Conservation (phyloP, 2,888 invertebrate genomes). For the Ennomos erosarius region DNA sequence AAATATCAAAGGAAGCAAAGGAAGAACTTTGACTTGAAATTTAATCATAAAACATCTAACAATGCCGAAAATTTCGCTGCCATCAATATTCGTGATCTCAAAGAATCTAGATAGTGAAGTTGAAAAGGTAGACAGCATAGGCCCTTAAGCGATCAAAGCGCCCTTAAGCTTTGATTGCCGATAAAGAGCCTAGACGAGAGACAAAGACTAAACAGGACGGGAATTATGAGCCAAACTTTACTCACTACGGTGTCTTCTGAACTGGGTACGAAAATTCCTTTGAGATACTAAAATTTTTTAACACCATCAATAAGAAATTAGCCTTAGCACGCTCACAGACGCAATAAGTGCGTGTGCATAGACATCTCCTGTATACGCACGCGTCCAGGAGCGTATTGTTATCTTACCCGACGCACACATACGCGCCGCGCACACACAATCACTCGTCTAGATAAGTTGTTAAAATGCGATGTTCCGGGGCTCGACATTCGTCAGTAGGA, state of each 20-base stretch:
- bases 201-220: slow-evolving; percentile 16
- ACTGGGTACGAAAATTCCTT: slow-evolving; percentile 24
- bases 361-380: slow-evolving; percentile 19
- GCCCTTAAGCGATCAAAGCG: slow-evolving; percentile 15
- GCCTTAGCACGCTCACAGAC: slow-evolving; percentile 27
- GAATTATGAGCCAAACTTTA: slow-evolving; percentile 19
- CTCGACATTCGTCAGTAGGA: slow-evolving; percentile 84
- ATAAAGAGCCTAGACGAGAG: slow-evolving; percentile 27
- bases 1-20: too few relatives aligned
- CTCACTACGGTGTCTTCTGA: slow-evolving; percentile 20
- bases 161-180: slow-evolving; percentile 23
- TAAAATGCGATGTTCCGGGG: slow-evolving; percentile 82
- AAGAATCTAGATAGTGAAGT: slow-evolving; percentile 19
- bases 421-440: slow-evolving; percentile 52
- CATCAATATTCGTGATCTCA: slow-evolving; percentile 9
- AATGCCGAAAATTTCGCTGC: slow-evolving; percentile 1
- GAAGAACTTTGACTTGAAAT: too few relatives aligned
- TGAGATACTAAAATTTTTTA: slow-evolving; percentile 39
- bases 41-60: too few relatives aligned
- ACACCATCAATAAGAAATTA: slow-evolving; percentile 31
- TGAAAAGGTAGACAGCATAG: slow-evolving; percentile 19
- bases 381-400: slow-evolving; percentile 34
- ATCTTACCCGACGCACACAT: slow-evolving; percentile 47
- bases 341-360: slow-evolving; percentile 14
- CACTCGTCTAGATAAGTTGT: slow-evolving; percentile 79